These are phyloP conservation scores for Dendroctonus valens DNA, from an alignment of 1,140 invertebrate species.

Conservation along the genomic window DNA sequence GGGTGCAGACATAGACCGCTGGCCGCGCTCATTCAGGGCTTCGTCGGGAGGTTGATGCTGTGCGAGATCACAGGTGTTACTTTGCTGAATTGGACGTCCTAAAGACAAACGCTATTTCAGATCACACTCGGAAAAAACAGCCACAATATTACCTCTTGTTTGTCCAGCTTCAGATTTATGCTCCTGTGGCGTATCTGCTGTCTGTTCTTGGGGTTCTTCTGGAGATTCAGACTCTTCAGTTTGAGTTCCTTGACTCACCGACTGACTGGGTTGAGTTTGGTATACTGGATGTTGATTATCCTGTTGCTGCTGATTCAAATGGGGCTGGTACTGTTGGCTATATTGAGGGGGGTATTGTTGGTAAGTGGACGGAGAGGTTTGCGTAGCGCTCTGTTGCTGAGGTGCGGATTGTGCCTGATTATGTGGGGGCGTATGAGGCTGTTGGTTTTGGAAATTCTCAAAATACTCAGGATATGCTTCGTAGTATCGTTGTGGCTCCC, in stretches of 20 bases:
- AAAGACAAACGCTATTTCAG: not conserved
- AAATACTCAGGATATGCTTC: constrained; percentile 31
- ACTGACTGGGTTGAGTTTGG: constrained; percentile 16
- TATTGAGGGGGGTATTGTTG: constrained; percentile 31
- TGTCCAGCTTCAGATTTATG: constrained; percentile 39
- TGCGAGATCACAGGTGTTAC: constrained; percentile 75
- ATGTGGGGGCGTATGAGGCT: constrained; percentile 41
- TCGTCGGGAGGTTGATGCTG: constrained; percentile 59
- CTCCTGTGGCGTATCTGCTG: constrained; percentile 25
- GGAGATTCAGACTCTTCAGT: constrained; percentile 11
- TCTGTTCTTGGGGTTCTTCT: constrained; percentile 18
- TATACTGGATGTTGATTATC: constrained; percentile 1
- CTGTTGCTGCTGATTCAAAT: constrained; percentile 3
- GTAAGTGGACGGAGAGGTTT: constrained; percentile 27
- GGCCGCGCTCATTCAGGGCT: constrained; percentile 56
- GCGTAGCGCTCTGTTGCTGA: constrained; percentile 19
- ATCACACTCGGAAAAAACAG: not conserved
- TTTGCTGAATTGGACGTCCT: constrained; percentile 57
- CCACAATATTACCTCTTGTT: constrained; percentile 27
- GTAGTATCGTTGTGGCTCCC: constrained; percentile 27
- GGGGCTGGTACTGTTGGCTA: constrained; percentile 26
- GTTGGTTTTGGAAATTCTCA: constrained; percentile 32
- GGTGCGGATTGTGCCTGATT: constrained; percentile 14
- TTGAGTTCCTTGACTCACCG: constrained; percentile 23
- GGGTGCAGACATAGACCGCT: constrained; percentile 70